These are phyloP conservation scores for Phylloscopus trochiloides DNA, from an alignment of 2,113 vertebrate species.

Conservation along the genomic window DNA sequence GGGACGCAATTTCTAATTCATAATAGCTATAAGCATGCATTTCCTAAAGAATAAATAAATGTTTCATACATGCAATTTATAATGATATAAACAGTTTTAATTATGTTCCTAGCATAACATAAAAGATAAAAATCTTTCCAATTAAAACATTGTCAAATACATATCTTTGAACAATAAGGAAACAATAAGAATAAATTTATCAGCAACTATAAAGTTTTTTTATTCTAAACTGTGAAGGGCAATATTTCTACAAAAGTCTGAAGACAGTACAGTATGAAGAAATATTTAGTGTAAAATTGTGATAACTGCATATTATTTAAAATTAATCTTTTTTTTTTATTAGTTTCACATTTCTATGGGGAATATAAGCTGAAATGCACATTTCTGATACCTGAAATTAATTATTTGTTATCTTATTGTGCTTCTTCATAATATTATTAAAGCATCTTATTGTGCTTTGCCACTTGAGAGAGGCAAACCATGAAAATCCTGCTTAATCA, in stretches of 20 bases:
- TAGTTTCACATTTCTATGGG: not conserved
- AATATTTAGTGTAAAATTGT: not conserved
- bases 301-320: constrained; percentile 19
- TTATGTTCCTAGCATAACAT: not conserved
- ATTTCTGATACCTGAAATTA: not conserved
- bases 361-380: not conserved
- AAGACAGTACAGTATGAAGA: not conserved
- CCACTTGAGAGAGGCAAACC: not conserved
- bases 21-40: not conserved
- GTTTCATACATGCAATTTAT: not conserved
- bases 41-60: not conserved
- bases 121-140: not conserved
- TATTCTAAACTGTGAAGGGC: not conserved
- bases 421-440: not conserved
- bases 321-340: constrained; percentile 24
- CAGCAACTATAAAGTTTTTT: not conserved
- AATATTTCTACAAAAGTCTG: not conserved
- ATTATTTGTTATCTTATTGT: not conserved
- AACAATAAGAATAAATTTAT: not conserved
- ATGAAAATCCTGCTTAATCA: not conserved
- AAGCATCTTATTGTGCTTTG: not conserved
- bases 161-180: not conserved
- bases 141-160: not conserved
- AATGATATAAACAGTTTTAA: not conserved
- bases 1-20: not conserved